Evolutionary conservation across 2,888 invertebrate genomes (phyloP), one percentile per base, ranked within the genome.

Genomic region (Hedychridium roseum): DNA sequence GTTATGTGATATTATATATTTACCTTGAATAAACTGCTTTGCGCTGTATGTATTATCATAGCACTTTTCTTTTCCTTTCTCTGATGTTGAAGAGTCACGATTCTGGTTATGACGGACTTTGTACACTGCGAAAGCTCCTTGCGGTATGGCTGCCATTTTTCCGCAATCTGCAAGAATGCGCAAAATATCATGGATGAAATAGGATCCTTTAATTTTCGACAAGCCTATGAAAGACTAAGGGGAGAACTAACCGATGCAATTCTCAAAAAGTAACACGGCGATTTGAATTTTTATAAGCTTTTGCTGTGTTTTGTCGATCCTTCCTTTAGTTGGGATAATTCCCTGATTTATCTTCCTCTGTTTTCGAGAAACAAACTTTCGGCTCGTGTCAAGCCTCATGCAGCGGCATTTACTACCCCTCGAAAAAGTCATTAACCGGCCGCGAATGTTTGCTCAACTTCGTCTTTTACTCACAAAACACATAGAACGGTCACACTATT

Each of bases 111-210:
- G 83, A 14, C 88, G 86, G 46, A 90, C 83, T 77, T 90, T 90
- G 55, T 83, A 83, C 7, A 86, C 87, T 9, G 88, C 87, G 75
- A 89, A 89, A n/a, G 87, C 88, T 27, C 87, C 87, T 60, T 90
- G 90, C 1, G 90, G 90, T 58, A 91, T 83, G n/a, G 87, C 83
- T 38, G 90, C 84, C 91, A 91, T 91, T 31, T 69, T 80, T 49
- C 70, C 75, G 46, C 75, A 76, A 56, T 60, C 76, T 68, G 27
- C 11, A 50, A 53, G n/a, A 26, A 14, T 5, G 16, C 15, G 41
- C 9, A 14, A 39, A 23, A 9, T 23, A 23, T 6, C 9, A 5
- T 23, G 5, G 23, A 23, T 23, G 23, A 23, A 23, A 9, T 23
- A 9, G 9, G 23, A 6, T 9, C 9, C 23, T 17, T 20, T 18